Base-by-base conservation (phyloP, 1,140 invertebrate species). In the Brachionus rotundiformis region DNA sequence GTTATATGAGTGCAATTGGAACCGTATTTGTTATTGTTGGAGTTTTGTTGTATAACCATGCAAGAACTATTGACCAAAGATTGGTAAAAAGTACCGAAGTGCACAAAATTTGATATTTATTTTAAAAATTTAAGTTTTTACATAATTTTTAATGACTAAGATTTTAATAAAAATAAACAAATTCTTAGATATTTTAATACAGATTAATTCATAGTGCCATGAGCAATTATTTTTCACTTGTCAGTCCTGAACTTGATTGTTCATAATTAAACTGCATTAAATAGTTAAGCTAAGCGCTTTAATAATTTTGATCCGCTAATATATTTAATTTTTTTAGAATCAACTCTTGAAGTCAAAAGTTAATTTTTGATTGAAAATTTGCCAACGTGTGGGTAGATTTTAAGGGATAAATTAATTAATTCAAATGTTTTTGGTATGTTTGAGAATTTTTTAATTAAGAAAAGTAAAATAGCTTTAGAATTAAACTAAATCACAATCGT, bases 1-100 rank as follows among this genome's bases (percentile, higher is more conserved):
- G 93, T 49, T 88, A 92, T 81, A 88, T 93, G 6, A 93, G 92
- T 86, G 92, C 91, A 23, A 85, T 94, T 29, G 93, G 93, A 41
- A 94, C 93, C 1, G 87, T 90, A 31, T 90, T 91, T 39, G 93
- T 94, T 16, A 92, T 94, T 83, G 85, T 91, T 8, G 93, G 93
- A 59, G 93, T 94, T 49, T 87, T 94, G 27, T 85, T 93, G 10
- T 94, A 94, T 86, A 94, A 93, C 85, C 87, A 88, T 77, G 87
- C 87, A 3, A 86, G 86, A 68, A 86, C 87, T 81, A 27, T 63
- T 11, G 79, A 81, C 23, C 61, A 65, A 29, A 25, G 59, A 65
- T 63, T 36, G 31, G 13, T 2, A 33, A 81, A 63, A 79, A 44
- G 59, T 39, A 11, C 44, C 8, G 44, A 19, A 3, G 41, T 44